phyloP scores from a whole-genome alignment of 2,888 invertebrate species.

The Coronaproctus castanopsis region DNA sequence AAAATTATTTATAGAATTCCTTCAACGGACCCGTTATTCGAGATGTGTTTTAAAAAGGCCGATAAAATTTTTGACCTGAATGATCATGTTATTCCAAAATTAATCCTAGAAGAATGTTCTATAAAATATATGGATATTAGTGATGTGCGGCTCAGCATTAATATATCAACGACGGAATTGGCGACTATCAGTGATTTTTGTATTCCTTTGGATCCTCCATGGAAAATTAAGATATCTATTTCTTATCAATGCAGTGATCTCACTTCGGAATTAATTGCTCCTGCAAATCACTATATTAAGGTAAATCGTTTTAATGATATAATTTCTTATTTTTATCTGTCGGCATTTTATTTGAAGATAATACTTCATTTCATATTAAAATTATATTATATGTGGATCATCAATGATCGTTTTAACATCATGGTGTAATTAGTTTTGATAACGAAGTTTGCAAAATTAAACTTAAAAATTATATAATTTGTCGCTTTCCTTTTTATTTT shows the following conservation, averaged over 20 bases:
- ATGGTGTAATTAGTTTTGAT: too few relatives aligned
- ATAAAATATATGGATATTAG: slow-evolving; percentile 58
- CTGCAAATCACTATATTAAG: slow-evolving; percentile 20
- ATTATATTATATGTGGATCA: too few relatives aligned
- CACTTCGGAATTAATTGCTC: slow-evolving; percentile 17
- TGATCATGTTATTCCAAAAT: slow-evolving; percentile 18
- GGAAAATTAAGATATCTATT: slow-evolving; percentile 56
- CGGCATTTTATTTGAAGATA: too few relatives aligned
- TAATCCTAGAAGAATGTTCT: slow-evolving; percentile 34
- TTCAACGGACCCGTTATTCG: slow-evolving; percentile 38
- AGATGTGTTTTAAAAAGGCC: slow-evolving; percentile 53
- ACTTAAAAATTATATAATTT: too few relatives aligned
- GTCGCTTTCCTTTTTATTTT: too few relatives aligned
- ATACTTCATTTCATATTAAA: too few relatives aligned
- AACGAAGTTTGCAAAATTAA: too few relatives aligned
- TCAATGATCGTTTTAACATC: too few relatives aligned
- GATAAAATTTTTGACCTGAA: slow-evolving; percentile 55
- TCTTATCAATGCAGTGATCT: slow-evolving; percentile 21
- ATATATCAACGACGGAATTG: slow-evolving; percentile 55
- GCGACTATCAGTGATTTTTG: slow-evolving; percentile 61
- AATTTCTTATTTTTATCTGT: too few relatives aligned
- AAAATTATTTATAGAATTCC: slow-evolving; percentile 6
- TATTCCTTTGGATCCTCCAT: slow-evolving; percentile 50
- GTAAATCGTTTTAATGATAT: too few relatives aligned
- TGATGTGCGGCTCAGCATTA: slow-evolving; percentile 54